These are phyloP conservation scores for Characodon lateralis DNA, from an alignment of 2,797 vertebrate species.

Conservation along the genomic window DNA sequence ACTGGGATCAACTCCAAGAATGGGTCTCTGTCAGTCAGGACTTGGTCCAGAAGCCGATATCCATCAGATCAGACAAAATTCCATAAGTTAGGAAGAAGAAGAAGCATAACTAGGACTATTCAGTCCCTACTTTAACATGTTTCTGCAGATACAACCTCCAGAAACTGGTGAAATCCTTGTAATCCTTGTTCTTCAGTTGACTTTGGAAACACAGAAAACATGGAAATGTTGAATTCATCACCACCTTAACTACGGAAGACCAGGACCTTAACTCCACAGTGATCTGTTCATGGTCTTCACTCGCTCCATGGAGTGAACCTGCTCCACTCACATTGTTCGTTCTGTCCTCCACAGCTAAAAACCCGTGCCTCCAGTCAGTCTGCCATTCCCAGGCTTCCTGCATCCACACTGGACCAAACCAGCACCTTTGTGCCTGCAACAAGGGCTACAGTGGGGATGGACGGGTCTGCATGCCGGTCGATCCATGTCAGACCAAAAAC, in stretches of 20 bases:
- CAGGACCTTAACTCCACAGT: background rate
- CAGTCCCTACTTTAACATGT: no score
- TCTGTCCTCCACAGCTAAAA: conserved; percentile 81
- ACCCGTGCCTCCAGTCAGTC: conserved; percentile 83
- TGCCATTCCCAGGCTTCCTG: conserved; percentile 85
- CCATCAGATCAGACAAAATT: background rate
- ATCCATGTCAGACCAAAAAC: conserved; percentile 85
- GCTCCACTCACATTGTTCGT: background rate
- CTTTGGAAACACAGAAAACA: background rate
- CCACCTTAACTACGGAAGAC: background rate
- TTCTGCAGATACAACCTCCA: background rate
- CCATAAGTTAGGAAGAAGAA: no score
- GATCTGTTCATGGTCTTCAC: background rate
- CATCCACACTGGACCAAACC: conserved; percentile 83
- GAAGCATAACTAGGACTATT: no score
- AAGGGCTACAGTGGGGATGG: conserved; percentile 89
- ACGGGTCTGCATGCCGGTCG: conserved; percentile 81
- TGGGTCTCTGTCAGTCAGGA: background rate
- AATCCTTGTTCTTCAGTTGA: background rate
- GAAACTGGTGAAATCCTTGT: background rate
- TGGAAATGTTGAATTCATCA: background rate
- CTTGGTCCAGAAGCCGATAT: no score
- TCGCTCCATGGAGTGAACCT: background rate
- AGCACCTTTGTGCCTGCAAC: conserved; percentile 83
- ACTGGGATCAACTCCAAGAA: background rate